Evolutionary conservation across 2,797 vertebrate species (phyloP), one percentile per base, ranked within the genome.

Genomic region (Hypotaenidia okinawae): DNA sequence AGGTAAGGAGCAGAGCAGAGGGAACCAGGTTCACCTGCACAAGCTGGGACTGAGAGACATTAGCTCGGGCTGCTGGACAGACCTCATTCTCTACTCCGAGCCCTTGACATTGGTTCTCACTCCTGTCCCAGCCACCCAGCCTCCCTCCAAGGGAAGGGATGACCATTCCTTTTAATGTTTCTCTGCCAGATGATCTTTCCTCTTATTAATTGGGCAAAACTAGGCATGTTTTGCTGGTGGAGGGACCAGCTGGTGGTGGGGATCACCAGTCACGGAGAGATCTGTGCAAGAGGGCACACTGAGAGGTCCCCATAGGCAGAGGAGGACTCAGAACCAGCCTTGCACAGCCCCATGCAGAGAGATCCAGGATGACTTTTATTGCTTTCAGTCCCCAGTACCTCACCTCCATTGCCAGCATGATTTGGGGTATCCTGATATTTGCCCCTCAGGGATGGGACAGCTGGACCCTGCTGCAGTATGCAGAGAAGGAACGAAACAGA

Each of bases 1-100:
- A 95, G 92, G 96, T 97, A 82, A 95, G 89, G 94, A 95, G 79
- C 74, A 90, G 95, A 93, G 92, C 93, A 94, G 64, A 24, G 96
- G 75, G 84, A 96, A 81, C 52, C 54, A 43, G 70, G 72, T 87
- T 94, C 90, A 93, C 84, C 81, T n/a, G 33, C 63, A 16, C 80
- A 51, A 89, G 86, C 90, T 69, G 88, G 84, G 70, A 82, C 8
- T 0, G 81, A 85, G 10, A 5, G 90, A 51, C 61, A 45, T 58
- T 16, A 82, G 82, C 58, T 86, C 3, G 0, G 63, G 87, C 78
- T 89, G 78, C 85, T 2, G 11, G 32, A 70, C 89, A 39, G 79
- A 82, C 64, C 57, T 37, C 78, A 5, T 72, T 64, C 69, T 92
- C 84, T 72, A 47, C 84, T 28, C 78, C 3, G 4, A 91, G 74